These are phyloP conservation scores for Subacronicta megacephala DNA, from an alignment of 2,888 invertebrate species.

Conservation along the genomic window DNA sequence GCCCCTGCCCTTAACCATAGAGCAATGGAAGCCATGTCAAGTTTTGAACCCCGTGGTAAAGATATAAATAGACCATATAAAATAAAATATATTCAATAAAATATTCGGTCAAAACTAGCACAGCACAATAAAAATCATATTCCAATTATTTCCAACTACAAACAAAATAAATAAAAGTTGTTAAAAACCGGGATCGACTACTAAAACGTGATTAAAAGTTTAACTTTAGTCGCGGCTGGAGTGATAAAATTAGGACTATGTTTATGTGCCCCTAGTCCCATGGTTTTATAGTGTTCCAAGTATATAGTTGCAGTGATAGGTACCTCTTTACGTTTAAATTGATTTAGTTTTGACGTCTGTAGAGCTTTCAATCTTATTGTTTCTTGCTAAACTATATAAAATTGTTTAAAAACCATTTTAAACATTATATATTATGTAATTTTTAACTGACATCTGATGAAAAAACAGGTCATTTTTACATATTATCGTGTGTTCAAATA, in stretches of 20 bases:
- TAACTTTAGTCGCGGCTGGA: conserved; percentile 56
- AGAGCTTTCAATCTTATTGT: background rate
- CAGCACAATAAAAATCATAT: conserved; percentile 9
- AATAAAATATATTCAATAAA: too few relatives aligned
- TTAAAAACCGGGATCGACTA: conserved; percentile 43
- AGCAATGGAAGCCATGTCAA: too few relatives aligned
- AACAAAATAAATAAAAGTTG: conserved; percentile 17
- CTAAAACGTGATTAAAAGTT: conserved; percentile 62
- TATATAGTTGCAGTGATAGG: conserved; percentile 18
- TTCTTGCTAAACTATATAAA: background rate
- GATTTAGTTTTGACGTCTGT: conserved; percentile 11
- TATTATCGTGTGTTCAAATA: too few relatives aligned
- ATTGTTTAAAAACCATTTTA: too few relatives aligned
- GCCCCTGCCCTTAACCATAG: too few relatives aligned
- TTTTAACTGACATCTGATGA: too few relatives aligned
- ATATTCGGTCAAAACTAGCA: too few relatives aligned
- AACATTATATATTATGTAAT: too few relatives aligned
- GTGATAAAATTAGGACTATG: conserved; percentile 51
- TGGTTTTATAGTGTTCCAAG: conserved; percentile 37
- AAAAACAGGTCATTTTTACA: too few relatives aligned
- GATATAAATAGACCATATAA: too few relatives aligned
- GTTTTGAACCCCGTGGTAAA: too few relatives aligned
- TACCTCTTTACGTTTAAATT: conserved; percentile 13
- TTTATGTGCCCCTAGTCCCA: conserved; percentile 42
- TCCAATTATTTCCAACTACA: conserved; percentile 29